Evolutionary conservation across 2,888 invertebrate species (phyloP), one percentile per base, ranked within the genome.

Genomic region (Erebia epiphron): DNA sequence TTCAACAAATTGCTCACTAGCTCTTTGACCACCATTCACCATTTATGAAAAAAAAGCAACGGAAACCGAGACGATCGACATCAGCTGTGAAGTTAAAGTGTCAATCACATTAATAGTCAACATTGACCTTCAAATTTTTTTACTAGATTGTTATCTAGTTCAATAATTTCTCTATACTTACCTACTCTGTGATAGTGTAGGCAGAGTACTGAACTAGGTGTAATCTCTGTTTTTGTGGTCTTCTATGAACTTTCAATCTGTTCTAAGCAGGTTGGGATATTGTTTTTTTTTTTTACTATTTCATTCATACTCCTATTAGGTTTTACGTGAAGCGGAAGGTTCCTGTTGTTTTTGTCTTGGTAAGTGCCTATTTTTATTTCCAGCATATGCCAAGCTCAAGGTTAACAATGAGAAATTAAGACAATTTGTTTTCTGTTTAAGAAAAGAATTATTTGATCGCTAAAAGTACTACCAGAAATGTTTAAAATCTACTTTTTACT

Each of bases 31-130:
- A 62, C 43, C 16, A 54, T 35, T 35, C 7, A 14, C 21, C 46
- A 75, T 79, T 76, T 71, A 71, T 75, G 13, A 57, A 65, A 56
- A 52, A 58, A 63, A 64, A 41, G 7, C 54, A 68, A 61, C 61
- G 61, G 67, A 54, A 67, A 50, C 52, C 62, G 21, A 26, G 43
- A 62, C 56, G 56, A 66, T 57, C 9, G 21, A 43, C 57, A 57
- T 66, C 66, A 66, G 68, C 62, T 68, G 68, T 56, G 68, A 68
- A 56, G 62, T 67, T 67, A 46, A 46, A 64, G 56, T 54, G 54
- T 46, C 66, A 66, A 57, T 64, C 64, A 41, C 64, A 54, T 41
- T 54, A 54, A 4, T 46, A 46, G 35, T 54, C 2, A 54, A 18
- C 16, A 64, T 21, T 66, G 57, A 66, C 66, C 66, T 66, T 66